A percentile compares a stretch with the other conserved stretches of the same genome.
Conservation (phyloP, 2,113 vertebrate species). For the Elaphurus davidianus region DNA sequence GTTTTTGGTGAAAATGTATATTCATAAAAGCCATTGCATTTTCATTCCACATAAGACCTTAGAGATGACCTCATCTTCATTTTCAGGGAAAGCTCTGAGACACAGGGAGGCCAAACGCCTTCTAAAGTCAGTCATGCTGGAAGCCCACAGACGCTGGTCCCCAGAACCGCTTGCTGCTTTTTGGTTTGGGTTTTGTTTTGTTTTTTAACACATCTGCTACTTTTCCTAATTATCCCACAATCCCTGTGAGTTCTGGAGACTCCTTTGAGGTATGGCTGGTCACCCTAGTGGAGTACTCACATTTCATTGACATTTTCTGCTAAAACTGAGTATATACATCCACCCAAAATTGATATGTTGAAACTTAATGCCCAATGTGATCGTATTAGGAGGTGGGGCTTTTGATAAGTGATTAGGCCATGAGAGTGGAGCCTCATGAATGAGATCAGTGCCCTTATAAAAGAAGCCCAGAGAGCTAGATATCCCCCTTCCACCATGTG, state of each 20-base stretch:
- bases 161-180: background rate
- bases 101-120: fast-evolving
- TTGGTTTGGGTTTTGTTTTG: background rate
- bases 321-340: background rate
- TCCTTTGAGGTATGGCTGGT: background rate
- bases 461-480: background rate
- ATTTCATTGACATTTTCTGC: background rate
- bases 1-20: background rate
- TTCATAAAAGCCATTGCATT: background rate
- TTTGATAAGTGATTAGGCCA: background rate
- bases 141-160: background rate
- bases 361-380: background rate
- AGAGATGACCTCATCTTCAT: background rate
- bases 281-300: background rate
- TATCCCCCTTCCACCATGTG: background rate
- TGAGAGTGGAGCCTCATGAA: background rate
- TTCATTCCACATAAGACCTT: background rate
- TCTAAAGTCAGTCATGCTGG: background rate
- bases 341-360: background rate
- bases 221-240: background rate
- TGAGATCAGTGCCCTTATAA: background rate
- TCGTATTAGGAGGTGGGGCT: background rate
- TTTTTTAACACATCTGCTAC: background rate
- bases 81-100: background rate
- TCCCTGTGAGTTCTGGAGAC: background rate